Conservation (phyloP, 1,140 invertebrate genomes). For the Cydia amplana region DNA sequence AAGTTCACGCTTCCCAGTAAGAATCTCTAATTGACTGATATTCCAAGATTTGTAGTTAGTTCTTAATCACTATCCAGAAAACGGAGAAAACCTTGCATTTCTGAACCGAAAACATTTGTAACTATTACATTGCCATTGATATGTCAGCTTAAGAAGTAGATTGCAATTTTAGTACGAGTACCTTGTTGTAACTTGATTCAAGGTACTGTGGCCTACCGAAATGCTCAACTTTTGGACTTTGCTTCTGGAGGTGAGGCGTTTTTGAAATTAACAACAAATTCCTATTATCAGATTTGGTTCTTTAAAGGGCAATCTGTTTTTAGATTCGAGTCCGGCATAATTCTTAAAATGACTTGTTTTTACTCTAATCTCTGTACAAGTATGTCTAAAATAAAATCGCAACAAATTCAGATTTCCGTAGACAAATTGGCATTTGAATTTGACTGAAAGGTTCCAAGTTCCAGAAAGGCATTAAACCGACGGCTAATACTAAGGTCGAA, state of each 20-base stretch:
- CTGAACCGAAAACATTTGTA: neutral
- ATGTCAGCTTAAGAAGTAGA: too few relatives aligned
- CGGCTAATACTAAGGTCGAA: neutral
- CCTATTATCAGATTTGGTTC: neutral
- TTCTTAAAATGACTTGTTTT: neutral
- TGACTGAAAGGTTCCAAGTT: slow-evolving; percentile 16
- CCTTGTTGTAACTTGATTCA: too few relatives aligned
- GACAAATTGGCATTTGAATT: neutral
- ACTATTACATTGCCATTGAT: neutral
- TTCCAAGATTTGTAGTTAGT: neutral
- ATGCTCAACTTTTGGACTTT: too few relatives aligned
- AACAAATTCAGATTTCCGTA: neutral
- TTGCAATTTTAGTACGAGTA: too few relatives aligned
- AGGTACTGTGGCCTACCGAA: too few relatives aligned
- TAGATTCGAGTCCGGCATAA: neutral
- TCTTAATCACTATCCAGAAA: neutral
- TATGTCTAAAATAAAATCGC: neutral
- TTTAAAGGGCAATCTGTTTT: neutral
- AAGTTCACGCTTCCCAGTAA: neutral
- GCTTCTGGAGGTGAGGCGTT: too few relatives aligned
- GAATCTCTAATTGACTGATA: slow-evolving; percentile 10
- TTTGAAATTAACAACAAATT: neutral
- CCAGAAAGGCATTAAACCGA: neutral
- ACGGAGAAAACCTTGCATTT: neutral
- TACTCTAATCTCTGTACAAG: too few relatives aligned